Base-by-base conservation (phyloP, 2,888 invertebrate species). In the Liopterus haemorrhoidalis region DNA sequence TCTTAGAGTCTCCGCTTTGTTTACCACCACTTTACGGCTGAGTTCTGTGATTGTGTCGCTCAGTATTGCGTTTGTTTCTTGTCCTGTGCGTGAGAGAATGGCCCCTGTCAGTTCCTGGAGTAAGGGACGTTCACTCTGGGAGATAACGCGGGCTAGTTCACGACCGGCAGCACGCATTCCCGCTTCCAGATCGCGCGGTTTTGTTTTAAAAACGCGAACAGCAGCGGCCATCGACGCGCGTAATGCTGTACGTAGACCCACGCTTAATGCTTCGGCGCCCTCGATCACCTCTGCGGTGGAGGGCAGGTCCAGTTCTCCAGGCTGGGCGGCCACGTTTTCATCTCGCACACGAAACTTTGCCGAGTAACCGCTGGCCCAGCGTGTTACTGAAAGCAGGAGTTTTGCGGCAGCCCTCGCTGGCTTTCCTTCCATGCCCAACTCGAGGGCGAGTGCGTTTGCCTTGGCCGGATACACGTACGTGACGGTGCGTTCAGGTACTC, bases 1-100 rank as follows among this genome's bases (percentile, higher is more conserved):
- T 64, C 72, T 77, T 2, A 82, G 67, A 22, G 79, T 69, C 52
- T 81, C 78, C 3, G 81, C 70, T 65, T 82, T 81, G 11, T 75
- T 78, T 56, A 74, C 72, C 66, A 52, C 72, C 55, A 59, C 72
- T 70, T 69, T 74, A 69, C 68, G 73, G 64, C 59, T 69, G 3
- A 68, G 55, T 39, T 65, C 64, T 51, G 63, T 67, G 12, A 67
- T 57, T 18, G 66, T 59, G 1, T 59, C 54, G 9, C 60, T 60
- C 46, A 63, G 65, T n/a, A 66, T 54, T 50, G 67, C 66, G 28
- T 62, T 60, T 24, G 68, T 55, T 44, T 67, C 66, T 3, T 59
- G 45, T 2, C 62, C 58, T 1, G 66, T 67, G 32, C 63, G 63
- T 61, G 38, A 21, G n/a, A n/a, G n/a, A n/a, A n/a, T n/a, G n/a